These are phyloP conservation scores for Catharus fuscescens DNA, from an alignment of 2,113 vertebrate genomes.

Conservation along the genomic window DNA sequence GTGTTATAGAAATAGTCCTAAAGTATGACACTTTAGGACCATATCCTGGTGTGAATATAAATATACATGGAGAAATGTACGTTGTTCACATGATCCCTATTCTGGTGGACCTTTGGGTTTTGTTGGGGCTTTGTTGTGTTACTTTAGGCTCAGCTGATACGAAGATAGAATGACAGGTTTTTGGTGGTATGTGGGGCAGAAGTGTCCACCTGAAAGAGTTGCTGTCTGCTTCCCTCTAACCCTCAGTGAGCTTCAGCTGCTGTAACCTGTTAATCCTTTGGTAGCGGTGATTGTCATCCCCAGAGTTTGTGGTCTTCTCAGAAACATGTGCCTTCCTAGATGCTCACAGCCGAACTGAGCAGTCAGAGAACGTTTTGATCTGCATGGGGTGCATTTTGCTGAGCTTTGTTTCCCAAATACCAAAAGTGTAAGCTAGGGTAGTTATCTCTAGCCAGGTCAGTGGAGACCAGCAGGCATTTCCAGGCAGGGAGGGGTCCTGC, in stretches of 20 bases:
- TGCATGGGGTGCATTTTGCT: background rate
- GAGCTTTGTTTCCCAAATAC: background rate
- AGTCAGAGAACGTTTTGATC: background rate
- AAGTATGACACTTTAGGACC: background rate
- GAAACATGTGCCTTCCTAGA: background rate
- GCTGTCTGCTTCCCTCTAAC: background rate
- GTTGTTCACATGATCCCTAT: fast-evolving
- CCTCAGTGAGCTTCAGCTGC: background rate
- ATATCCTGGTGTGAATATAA: background rate
- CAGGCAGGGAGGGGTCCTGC: background rate
- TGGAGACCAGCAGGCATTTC: background rate
- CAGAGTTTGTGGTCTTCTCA: fast-evolving
- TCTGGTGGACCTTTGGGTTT: background rate
- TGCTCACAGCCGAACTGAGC: background rate
- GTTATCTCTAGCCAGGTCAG: background rate
- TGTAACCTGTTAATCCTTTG: background rate
- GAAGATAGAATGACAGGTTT: background rate
- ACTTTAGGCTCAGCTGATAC: background rate
- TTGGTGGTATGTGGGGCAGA: background rate
- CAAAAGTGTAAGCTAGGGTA: background rate
- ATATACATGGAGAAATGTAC: background rate
- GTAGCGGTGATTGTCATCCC: background rate
- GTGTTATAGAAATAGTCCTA: background rate
- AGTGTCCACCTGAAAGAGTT: background rate
- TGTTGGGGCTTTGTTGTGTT: background rate